A percentile compares a stretch with the other conserved stretches of the same genome.
Evolutionary conservation across 2,797 vertebrate species (phyloP).

Genomic region (Babyrousa celebensis): DNA sequence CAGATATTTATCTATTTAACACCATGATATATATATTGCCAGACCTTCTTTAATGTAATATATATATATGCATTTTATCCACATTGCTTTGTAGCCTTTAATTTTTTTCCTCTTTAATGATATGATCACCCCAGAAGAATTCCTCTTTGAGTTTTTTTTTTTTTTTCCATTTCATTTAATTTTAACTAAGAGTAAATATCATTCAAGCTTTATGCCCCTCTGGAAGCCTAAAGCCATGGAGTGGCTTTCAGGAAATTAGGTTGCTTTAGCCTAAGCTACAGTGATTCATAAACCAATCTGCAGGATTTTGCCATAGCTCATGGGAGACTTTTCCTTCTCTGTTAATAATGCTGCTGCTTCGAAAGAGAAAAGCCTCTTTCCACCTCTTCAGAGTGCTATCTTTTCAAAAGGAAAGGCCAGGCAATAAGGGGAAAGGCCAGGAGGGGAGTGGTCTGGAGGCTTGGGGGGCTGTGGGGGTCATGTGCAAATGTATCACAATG

Average conservation of each 20-base stretch:
- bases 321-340: constrained; percentile 86
- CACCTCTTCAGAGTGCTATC: constrained; percentile 4
- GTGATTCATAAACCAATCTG: constrained; percentile 86
- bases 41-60: background rate
- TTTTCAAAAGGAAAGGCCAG: constrained; percentile 53
- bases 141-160: background rate
- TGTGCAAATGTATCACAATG: background rate
- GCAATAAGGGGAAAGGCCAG: background rate
- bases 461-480: background rate
- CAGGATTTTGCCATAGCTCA: constrained; percentile 88
- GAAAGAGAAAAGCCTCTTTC: constrained; percentile 47
- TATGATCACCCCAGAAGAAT: constrained; percentile 42
- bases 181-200: constrained; percentile 88
- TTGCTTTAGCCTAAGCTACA: constrained; percentile 88
- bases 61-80: background rate
- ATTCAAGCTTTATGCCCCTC: constrained; percentile 74
- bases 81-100: constrained; percentile 38
- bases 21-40: background rate
- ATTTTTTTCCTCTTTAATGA: constrained; percentile 52
- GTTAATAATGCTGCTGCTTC: constrained; percentile 84
- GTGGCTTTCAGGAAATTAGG: constrained; percentile 88
- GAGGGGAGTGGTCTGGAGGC: background rate
- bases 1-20: background rate
- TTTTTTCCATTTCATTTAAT: constrained; percentile 84
- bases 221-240: constrained; percentile 89